Evolutionary conservation across 1,140 invertebrate species (phyloP), one percentile per base, ranked within the genome.

Genomic region (Druon quercuslanigerum): DNA sequence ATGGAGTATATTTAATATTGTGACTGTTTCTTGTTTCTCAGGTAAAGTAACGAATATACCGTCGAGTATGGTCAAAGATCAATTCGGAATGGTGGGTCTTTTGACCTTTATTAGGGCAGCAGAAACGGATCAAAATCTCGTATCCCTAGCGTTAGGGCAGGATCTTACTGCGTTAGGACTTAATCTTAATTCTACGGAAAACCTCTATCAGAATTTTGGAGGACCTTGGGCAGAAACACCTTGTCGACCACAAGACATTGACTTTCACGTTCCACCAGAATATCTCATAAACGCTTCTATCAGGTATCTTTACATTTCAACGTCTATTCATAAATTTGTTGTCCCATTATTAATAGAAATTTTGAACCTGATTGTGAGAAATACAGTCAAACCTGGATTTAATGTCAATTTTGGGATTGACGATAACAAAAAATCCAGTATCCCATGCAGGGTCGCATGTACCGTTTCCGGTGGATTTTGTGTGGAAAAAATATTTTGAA

Each of bases 31-130:
- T 76, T 82, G 20, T 25, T n/a, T 84, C 91, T 19, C 85, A 96
- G 96, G 96, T 80, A 96, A 96, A 92, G 97, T 99, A 81, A 98
- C 98, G 86, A 99, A 99, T 92, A 99, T 99, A 93, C 99, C 99
- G 66, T 94, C 95, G 73, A 97, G 96, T 89, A 99, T 99, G 98
- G 97, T 99, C 75, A 97, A 96, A 83, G 99, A 99, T 93, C 98
- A 99, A 93, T 99, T 99, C 92, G 99, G 99, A 80, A 99, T 99
- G 93, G 98, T 99, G 78, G 99, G 99, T 50, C 93, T 99, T 73
- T 92, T 99, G 88, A 98, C 98, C 74, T 99, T 99, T 91, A 99
- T 99, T 80, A 94, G 98, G 89, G 97, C 98, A 78, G 97, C 98
- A 60, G 98, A 99, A 93, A 97, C 97, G 20, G 97, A 99, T 93